These are phyloP conservation scores for Melanocharis versteri DNA, from an alignment of 2,113 vertebrate species.

Conservation along the genomic window DNA sequence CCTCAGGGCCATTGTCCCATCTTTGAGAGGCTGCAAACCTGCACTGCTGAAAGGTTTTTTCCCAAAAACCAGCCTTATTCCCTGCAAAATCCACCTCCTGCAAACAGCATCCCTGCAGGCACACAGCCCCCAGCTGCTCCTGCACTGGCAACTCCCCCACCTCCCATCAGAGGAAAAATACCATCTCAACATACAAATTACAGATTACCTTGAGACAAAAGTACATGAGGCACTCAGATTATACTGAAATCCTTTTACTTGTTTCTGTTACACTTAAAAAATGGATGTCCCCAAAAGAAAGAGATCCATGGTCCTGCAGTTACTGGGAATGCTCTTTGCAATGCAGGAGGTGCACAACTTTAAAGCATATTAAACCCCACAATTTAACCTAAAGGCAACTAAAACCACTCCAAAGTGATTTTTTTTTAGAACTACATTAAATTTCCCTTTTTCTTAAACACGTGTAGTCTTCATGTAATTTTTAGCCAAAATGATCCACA, in stretches of 20 bases:
- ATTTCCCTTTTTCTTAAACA: not conserved
- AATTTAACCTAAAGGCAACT: not conserved
- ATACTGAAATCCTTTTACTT: not conserved
- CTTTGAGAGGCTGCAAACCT: not conserved
- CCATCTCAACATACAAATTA: not conserved
- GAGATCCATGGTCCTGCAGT: not conserved
- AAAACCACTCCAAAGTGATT: not conserved
- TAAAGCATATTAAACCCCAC: not conserved
- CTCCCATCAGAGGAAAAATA: not conserved
- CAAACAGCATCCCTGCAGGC: not conserved
- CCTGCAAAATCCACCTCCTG: not conserved
- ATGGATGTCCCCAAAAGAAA: not conserved
- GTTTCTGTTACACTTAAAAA: not conserved
- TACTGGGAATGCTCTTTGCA: not conserved
- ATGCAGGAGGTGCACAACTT: not conserved
- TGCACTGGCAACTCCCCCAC: not conserved
- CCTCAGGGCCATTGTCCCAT: not conserved
- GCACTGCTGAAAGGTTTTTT: fast-evolving
- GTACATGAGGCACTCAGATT: fast-evolving
- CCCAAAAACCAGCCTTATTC: not conserved
- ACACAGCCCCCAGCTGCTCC: not conserved
- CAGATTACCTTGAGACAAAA: not conserved
- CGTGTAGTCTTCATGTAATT: fast-evolving
- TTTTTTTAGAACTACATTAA: not conserved
- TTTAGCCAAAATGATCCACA: not conserved